Evolutionary conservation across 2,888 invertebrate species (phyloP).

Genomic region (Philaethria dido): DNA sequence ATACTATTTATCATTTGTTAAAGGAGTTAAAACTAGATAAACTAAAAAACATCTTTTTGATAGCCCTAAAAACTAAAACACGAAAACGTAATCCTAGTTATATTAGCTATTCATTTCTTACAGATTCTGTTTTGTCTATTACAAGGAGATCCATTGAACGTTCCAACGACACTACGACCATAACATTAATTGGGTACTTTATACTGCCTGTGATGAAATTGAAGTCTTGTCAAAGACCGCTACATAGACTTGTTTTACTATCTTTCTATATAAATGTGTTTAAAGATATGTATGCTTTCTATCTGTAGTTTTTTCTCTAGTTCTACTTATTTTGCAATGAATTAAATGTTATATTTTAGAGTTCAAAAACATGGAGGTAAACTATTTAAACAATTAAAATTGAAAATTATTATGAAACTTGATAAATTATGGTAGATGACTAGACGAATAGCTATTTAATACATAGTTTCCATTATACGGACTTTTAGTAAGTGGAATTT

Average conservation of each 20-base stretch:
- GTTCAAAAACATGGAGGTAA: too few relatives aligned
- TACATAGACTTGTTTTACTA: not conserved
- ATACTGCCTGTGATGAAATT: slow-evolving; percentile 7
- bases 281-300: not conserved
- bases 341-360: too few relatives aligned
- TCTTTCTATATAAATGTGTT: not conserved
- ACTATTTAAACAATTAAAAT: not conserved
- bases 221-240: slow-evolving; percentile 14
- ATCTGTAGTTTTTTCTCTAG: too few relatives aligned
- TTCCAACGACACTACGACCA: slow-evolving; percentile 4
- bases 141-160: not conserved
- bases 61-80: too few relatives aligned
- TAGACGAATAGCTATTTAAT: not conserved
- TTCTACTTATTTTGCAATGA: too few relatives aligned
- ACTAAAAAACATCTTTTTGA: too few relatives aligned
- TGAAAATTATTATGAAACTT: not conserved
- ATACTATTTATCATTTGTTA: too few relatives aligned
- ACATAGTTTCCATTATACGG: not conserved
- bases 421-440: not conserved
- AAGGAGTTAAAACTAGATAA: too few relatives aligned
- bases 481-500: not conserved
- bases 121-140: not conserved
- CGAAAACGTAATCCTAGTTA: too few relatives aligned
- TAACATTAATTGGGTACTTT: slow-evolving; percentile 20
- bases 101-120: not conserved